Conservation (phyloP, 2,113 vertebrate species). For the Bombycilla garrulus region DNA sequence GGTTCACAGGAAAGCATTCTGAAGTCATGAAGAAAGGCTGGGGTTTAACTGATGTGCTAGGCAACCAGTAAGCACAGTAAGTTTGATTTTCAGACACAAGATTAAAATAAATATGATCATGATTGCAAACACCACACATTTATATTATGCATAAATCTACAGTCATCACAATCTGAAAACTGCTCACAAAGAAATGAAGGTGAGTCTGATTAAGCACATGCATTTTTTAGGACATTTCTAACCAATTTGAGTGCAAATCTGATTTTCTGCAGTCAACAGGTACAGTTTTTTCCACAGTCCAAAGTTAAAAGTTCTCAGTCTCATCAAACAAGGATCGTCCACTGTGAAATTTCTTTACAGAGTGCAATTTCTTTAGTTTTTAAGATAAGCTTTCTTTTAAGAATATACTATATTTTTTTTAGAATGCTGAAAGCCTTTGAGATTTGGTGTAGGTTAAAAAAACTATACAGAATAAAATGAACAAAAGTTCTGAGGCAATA, state of each 20-base stretch:
- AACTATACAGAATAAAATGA: background rate
- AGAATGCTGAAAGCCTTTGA: background rate
- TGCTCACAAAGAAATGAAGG: background rate
- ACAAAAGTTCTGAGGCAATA: background rate
- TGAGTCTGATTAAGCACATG: background rate
- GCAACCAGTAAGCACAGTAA: background rate
- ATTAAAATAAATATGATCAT: background rate
- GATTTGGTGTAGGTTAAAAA: background rate
- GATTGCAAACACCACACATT: background rate
- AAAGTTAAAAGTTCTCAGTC: background rate
- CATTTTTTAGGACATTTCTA: background rate
- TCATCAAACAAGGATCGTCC: accelerated
- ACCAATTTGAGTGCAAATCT: background rate
- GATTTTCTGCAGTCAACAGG: background rate
- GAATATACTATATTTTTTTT: background rate
- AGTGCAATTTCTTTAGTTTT: background rate
- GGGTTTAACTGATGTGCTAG: background rate
- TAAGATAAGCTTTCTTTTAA: background rate
- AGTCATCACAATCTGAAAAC: background rate
- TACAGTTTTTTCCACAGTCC: background rate
- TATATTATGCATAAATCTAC: background rate
- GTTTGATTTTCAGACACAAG: background rate
- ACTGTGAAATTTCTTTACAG: background rate
- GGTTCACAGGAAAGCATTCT: background rate
- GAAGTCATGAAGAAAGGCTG: background rate